Conservation (phyloP, 37 sponge, comb jelly and placozoan genomes). For the Diacarnus erythraeanus region DNA sequence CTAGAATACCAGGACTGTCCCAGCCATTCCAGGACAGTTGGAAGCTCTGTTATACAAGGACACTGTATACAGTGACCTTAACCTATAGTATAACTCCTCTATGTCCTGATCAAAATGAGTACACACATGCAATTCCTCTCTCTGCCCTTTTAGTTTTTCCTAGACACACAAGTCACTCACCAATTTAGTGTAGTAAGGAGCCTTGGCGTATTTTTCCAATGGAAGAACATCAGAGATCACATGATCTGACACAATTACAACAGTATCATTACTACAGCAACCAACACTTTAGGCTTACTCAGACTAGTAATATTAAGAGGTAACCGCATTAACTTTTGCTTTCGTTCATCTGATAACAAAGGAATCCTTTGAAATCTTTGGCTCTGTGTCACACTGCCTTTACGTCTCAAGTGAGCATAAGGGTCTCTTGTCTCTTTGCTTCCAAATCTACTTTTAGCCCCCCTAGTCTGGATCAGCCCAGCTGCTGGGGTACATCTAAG, state of each 20-base stretch:
- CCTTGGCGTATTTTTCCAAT: constrained; percentile 53
- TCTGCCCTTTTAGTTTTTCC: too few relatives aligned
- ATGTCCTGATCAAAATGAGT: too few relatives aligned
- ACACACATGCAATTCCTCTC: too few relatives aligned
- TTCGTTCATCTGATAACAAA: constrained; percentile 38
- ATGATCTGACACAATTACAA: too few relatives aligned
- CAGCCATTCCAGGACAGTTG: background rate
- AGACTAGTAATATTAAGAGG: constrained; percentile 40
- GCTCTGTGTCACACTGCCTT: constrained; percentile 5
- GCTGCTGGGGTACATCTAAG: background rate
- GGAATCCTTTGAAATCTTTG: constrained; percentile 18
- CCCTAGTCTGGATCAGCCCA: constrained; percentile 10
- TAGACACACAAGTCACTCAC: too few relatives aligned
- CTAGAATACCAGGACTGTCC: background rate
- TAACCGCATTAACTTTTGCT: background rate
- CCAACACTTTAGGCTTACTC: constrained; percentile 1
- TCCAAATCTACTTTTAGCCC: constrained; percentile 7
- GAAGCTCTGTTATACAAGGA: background rate
- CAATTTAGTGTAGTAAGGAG: constrained; percentile 37
- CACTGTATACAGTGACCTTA: background rate
- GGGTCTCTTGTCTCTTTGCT: constrained; percentile 43
- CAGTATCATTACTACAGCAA: background rate
- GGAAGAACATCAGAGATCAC: constrained; percentile 27
- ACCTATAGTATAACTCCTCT: too few relatives aligned
- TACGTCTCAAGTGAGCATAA: constrained; percentile 14